A percentile compares a stretch with the other conserved stretches of the same genome.
Evolutionary conservation across 2,888 invertebrate species (phyloP).

Genomic region (Scrobipalpa atriplicella): DNA sequence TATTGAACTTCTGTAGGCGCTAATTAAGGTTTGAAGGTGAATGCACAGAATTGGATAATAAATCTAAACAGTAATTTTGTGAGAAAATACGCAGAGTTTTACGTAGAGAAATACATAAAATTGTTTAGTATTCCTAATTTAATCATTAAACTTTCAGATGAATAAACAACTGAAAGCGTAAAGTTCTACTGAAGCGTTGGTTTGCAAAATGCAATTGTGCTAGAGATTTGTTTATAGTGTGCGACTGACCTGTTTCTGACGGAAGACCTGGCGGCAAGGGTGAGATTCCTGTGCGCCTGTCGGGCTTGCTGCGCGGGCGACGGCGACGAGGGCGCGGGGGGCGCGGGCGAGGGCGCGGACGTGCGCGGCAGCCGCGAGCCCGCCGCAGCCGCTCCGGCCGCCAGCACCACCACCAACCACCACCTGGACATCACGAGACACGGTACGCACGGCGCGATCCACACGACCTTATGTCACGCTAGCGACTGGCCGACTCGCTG

Average conservation of each 20-base stretch:
- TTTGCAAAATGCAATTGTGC: too few species aligned
- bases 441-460: slow-evolving; percentile 59
- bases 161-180: neutral
- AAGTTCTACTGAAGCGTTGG: neutral
- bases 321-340: slow-evolving; percentile 83
- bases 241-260: slow-evolving; percentile 76
- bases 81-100: neutral
- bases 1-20: slow-evolving; percentile 22
- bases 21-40: slow-evolving; percentile 26
- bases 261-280: slow-evolving; percentile 71
- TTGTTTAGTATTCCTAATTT: neutral
- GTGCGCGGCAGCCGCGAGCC: slow-evolving; percentile 73
- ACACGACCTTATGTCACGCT: slow-evolving; percentile 64
- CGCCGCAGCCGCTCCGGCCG: slow-evolving; percentile 66
- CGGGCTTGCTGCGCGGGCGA: slow-evolving; percentile 82
- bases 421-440: slow-evolving; percentile 70
- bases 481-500: slow-evolving; percentile 59
- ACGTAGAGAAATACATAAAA: neutral
- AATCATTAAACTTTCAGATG: neutral
- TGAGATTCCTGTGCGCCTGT: slow-evolving; percentile 71
- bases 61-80: neutral
- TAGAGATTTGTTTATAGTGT: slow-evolving; percentile 15
- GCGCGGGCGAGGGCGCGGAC: slow-evolving; percentile 72
- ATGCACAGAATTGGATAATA: neutral
- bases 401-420: slow-evolving; percentile 71